Evolutionary conservation across 2,797 vertebrate genomes (phyloP), one percentile per base, ranked within the genome.

Genomic region (Poecilia wingei): DNA sequence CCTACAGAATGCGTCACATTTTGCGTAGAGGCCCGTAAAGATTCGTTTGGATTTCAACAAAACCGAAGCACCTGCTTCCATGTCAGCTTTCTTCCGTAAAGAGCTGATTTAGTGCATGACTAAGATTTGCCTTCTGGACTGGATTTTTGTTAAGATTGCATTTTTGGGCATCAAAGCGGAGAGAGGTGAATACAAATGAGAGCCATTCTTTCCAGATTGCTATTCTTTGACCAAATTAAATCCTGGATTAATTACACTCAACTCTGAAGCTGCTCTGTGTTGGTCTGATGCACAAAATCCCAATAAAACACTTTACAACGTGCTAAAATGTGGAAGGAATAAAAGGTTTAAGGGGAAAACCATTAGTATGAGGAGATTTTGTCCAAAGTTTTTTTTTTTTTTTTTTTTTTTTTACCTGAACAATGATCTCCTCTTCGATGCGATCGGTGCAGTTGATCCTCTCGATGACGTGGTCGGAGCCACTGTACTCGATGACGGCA

Each of bases 371-470:
- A 55, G 41, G 12, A 46, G 16, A 20, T 41, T 22, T 69, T 69
- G 22, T n/a, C 41, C 31, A 13, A 28, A 22, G 49, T n/a, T 9
- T 43, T 77, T 94, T 77, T 93, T 39, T 77, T 94, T 77, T 93
- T 93, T 31, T 31, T 31, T 31, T 31, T 31, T 31, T 31, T 1
- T 31, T 31, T 95, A 99, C 98, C 98, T 99, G 98, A 88, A 99
- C 94, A 0, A 97, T 86, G 85, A 99, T 97, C 83, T 99, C 98
- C 91, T 99, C 97, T 72, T 99, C 98, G 31, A 98, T 97, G 81
- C 97, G 97, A 85, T 98, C 97, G 8, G 98, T 98, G 91, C 97
- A 98, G 95, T 99, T 99, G 92, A 99, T 97, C 88, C 98, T 97
- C 95, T 99, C 98, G n/a, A 98, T 81, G 2, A 95, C 78, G 51